Evolutionary conservation across 2,888 invertebrate genomes (phyloP).

Genomic region (Syrphus vitripennis): DNA sequence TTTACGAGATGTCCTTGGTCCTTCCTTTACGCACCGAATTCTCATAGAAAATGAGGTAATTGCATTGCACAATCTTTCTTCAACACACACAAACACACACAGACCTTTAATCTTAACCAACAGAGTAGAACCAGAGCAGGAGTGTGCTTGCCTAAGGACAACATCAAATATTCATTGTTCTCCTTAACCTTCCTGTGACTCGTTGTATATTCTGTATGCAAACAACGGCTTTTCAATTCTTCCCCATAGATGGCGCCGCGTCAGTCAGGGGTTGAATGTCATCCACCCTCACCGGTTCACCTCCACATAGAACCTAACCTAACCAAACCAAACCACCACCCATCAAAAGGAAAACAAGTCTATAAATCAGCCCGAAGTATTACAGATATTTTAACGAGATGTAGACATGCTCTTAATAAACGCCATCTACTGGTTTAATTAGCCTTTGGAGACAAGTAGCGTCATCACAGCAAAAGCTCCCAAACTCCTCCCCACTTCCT

Average conservation of each 20-base stretch:
- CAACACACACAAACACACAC: background rate
- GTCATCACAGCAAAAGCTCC: slow-evolving; percentile 60
- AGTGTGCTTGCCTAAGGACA: background rate
- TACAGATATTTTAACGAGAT: slow-evolving; percentile 70
- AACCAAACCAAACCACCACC: background rate
- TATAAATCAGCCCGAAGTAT: slow-evolving; percentile 65
- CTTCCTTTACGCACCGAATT: slow-evolving; percentile 21
- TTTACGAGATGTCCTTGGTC: slow-evolving; percentile 25
- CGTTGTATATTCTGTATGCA: slow-evolving; percentile 24
- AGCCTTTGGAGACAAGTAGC: slow-evolving; percentile 69
- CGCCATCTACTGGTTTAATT: slow-evolving; percentile 71
- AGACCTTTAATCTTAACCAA: background rate
- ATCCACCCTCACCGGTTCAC: background rate
- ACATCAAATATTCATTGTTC: slow-evolving; percentile 67
- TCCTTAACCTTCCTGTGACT: slow-evolving; percentile 50
- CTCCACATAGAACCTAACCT: too few relatives aligned
- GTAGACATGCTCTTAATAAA: slow-evolving; percentile 70
- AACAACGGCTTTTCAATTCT: slow-evolving; percentile 52
- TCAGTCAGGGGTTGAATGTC: slow-evolving; percentile 15
- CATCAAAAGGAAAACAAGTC: slow-evolving; percentile 17
- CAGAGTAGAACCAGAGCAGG: background rate
- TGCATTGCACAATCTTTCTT: slow-evolving; percentile 45
- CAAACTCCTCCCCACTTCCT: background rate
- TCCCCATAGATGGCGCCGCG: slow-evolving; percentile 3
- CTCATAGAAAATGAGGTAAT: slow-evolving; percentile 48